A percentile compares a stretch with the other conserved stretches of the same genome.
These are phyloP conservation scores for Lingula anatina DNA, from an alignment of 2,888 invertebrate species.

Conservation along the genomic window DNA sequence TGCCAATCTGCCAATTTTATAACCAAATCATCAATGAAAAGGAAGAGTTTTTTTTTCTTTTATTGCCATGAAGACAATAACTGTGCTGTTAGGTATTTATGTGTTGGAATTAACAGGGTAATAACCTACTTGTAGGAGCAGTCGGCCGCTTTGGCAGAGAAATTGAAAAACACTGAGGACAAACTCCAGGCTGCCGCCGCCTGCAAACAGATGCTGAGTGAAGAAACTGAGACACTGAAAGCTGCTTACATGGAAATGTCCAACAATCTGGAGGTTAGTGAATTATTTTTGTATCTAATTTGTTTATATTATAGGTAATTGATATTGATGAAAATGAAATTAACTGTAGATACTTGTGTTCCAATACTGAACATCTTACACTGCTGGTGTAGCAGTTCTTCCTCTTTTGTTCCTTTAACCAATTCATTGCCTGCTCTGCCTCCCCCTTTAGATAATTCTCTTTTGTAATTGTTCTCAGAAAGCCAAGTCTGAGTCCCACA, in stretches of 20 bases:
- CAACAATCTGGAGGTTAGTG: slow-evolving; percentile 27
- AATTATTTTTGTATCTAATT: neutral
- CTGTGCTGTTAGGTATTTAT: too few relatives aligned
- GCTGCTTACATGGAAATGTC: slow-evolving; percentile 29
- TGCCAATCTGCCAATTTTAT: too few relatives aligned
- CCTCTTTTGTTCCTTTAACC: too few relatives aligned
- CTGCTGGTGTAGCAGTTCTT: too few relatives aligned
- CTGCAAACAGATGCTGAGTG: slow-evolving; percentile 31
- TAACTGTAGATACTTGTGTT: neutral
- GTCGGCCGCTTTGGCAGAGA: slow-evolving; percentile 26
- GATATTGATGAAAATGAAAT: neutral
- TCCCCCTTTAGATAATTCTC: neutral
- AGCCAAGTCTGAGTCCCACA: slow-evolving; percentile 16
- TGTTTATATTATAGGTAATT: neutral
- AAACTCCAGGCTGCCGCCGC: slow-evolving; percentile 37
- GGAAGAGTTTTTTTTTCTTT: too few relatives aligned
- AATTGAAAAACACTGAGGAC: slow-evolving; percentile 35
- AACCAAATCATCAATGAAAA: too few relatives aligned
- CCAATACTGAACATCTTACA: too few relatives aligned
- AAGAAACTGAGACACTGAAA: slow-evolving; percentile 26
- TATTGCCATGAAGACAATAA: too few relatives aligned
- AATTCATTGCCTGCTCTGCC: neutral
- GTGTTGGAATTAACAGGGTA: too few relatives aligned
- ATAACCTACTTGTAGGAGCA: too few relatives aligned
- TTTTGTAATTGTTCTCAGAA: slow-evolving; percentile 11